A percentile compares a stretch with the other conserved stretches of the same genome.
These are phyloP conservation scores for Drosophila testacea DNA, from an alignment of 2,888 invertebrate species.

Conservation along the genomic window DNA sequence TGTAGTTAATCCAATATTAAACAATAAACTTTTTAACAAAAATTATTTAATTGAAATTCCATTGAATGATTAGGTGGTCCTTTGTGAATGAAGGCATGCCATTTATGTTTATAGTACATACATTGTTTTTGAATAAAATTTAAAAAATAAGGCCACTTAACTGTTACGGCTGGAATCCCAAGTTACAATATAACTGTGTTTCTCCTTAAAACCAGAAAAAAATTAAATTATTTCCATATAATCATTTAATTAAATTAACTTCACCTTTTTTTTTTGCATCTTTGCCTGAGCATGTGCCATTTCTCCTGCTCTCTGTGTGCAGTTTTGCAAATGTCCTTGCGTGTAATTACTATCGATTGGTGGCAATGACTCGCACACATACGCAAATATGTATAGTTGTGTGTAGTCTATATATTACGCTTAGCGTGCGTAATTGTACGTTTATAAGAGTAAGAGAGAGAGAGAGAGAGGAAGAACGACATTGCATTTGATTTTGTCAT, in stretches of 20 bases:
- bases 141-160: too few relatives aligned
- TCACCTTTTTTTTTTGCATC: slow-evolving; percentile 29
- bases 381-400: slow-evolving; percentile 2
- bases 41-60: too few relatives aligned
- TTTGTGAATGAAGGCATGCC: too few relatives aligned
- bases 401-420: slow-evolving; percentile 10
- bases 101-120: too few relatives aligned
- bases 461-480: background rate
- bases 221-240: slow-evolving; percentile 8
- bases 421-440: slow-evolving; percentile 47
- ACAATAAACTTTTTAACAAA: too few relatives aligned
- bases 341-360: slow-evolving; percentile 63
- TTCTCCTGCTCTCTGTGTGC: slow-evolving; percentile 8
- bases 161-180: too few relatives aligned
- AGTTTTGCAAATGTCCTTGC: slow-evolving; percentile 41
- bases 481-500: slow-evolving; percentile 65
- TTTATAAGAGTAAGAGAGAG: slow-evolving; percentile 9
- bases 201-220: background rate
- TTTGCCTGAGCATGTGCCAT: slow-evolving; percentile 21
- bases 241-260: slow-evolving; percentile 10
- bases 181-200: background rate
- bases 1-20: too few relatives aligned
- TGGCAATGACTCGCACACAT: slow-evolving; percentile 53
- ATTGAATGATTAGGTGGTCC: too few relatives aligned
- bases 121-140: too few relatives aligned